A percentile compares a stretch with the other conserved stretches of the same genome.
Conservation (phyloP, 2,888 invertebrate genomes). For the Tinea pellionella region DNA sequence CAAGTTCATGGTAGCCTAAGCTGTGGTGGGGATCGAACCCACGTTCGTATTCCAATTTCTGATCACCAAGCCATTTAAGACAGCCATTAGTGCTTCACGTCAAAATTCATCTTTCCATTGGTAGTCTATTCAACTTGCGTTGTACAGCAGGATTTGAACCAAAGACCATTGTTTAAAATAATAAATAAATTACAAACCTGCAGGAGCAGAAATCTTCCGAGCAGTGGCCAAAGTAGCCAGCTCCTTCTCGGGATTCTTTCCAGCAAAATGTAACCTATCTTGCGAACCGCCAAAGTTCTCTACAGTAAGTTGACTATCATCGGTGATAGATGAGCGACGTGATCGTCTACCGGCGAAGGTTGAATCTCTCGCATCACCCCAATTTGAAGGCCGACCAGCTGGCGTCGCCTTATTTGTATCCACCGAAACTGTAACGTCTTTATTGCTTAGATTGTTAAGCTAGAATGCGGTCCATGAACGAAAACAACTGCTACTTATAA, state of each 20-base stretch:
- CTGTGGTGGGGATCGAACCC: too few species aligned
- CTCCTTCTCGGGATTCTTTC: constrained; percentile 85
- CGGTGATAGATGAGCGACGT: constrained; percentile 82
- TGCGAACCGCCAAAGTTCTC: constrained; percentile 95
- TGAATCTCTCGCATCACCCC: constrained; percentile 72
- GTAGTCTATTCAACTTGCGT: too few species aligned
- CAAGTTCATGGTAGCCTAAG: too few species aligned
- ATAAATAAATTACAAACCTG: constrained; percentile 38
- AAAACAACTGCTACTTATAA: too few species aligned
- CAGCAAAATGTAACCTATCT: constrained; percentile 83
- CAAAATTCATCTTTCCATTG: too few species aligned
- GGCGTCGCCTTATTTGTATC: constrained; percentile 41
- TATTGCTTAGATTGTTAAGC: too few species aligned
- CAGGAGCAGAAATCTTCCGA: constrained; percentile 62
- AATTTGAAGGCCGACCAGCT: constrained; percentile 88
- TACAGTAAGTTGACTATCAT: constrained; percentile 90
- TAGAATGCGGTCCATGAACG: too few species aligned
- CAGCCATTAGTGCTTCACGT: too few species aligned
- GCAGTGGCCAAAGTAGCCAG: constrained; percentile 55
- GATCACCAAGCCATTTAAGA: too few species aligned
- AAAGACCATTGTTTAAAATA: too few species aligned
- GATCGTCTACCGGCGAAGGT: constrained; percentile 84
- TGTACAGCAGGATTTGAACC: too few species aligned
- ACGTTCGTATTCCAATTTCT: too few species aligned
- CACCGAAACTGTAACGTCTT: constrained; percentile 17